Evolutionary conservation across 1,140 invertebrate genomes (phyloP).

Genomic region (Polypedilum vanderplanki): DNA sequence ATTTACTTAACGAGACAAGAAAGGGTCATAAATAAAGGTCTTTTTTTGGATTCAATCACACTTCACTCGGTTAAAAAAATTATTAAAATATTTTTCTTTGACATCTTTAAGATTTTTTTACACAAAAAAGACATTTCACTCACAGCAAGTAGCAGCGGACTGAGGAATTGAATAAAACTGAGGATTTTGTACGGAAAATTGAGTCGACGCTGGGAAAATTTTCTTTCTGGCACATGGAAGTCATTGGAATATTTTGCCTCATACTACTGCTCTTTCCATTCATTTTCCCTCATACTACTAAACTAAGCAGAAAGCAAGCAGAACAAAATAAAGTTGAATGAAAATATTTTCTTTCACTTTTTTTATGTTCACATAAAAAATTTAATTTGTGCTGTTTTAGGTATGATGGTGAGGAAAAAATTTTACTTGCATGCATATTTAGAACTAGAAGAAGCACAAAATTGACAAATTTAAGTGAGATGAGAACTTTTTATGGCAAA

Average conservation of each 20-base stretch:
- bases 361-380: slow-evolving; percentile 7
- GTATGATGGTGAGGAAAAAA: too few species aligned
- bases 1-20: slow-evolving; percentile 10
- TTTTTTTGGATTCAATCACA: slow-evolving; percentile 2
- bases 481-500: not conserved
- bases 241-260: slow-evolving; percentile 1
- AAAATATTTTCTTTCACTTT: not conserved
- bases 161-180: not conserved
- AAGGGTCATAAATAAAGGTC: not conserved
- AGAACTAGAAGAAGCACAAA: not conserved
- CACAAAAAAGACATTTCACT: slow-evolving; percentile 2
- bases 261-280: not conserved
- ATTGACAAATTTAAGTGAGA: not conserved
- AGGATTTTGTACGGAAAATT: not conserved
- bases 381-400: slow-evolving; percentile 10
- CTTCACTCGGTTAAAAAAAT: not conserved
- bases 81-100: not conserved
- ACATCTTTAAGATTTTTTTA: not conserved
- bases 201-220: not conserved
- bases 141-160: not conserved
- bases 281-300: too few species aligned
- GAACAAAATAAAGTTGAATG: too few species aligned
- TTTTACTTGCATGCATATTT: slow-evolving; percentile 3
- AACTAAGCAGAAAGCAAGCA: too few species aligned
- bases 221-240: not conserved